These are phyloP conservation scores for Ferrisia virgata DNA, from an alignment of 2,888 invertebrate genomes.

Conservation along the genomic window DNA sequence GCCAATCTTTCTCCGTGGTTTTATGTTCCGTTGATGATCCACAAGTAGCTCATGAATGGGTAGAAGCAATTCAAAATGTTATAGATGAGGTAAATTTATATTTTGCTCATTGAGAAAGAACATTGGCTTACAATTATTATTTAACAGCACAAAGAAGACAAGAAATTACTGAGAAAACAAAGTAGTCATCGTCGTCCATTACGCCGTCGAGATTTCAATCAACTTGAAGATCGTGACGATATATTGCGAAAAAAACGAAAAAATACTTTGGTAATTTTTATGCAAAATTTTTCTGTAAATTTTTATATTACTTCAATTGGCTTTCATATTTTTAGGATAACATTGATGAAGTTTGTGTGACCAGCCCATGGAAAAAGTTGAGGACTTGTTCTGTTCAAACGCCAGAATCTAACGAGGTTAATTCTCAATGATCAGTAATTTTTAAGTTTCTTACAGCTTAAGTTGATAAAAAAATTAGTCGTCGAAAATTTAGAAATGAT, in stretches of 20 bases:
- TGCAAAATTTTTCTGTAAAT: neutral
- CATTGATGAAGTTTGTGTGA: conserved; percentile 43
- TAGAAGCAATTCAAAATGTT: conserved; percentile 58
- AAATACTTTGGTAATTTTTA: neutral
- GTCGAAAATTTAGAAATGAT: too few relatives aligned
- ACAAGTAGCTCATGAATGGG: conserved; percentile 60
- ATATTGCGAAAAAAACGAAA: neutral
- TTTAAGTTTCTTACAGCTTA: too few relatives aligned
- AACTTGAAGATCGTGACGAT: neutral
- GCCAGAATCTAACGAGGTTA: neutral
- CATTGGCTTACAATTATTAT: neutral
- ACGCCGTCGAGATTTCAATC: conserved; percentile 30
- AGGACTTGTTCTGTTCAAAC: conserved; percentile 35
- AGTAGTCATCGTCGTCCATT: conserved; percentile 36
- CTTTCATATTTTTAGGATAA: conserved; percentile 49
- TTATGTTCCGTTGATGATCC: conserved; percentile 50
- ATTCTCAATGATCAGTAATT: neutral
- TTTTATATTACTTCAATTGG: neutral
- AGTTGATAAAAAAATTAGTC: too few relatives aligned
- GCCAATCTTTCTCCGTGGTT: conserved; percentile 53
- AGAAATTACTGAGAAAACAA: neutral
- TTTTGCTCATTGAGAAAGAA: neutral
- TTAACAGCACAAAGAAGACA: conserved; percentile 7
- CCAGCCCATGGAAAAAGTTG: conserved; percentile 47
- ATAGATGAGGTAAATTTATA: conserved; percentile 55